These are phyloP conservation scores for Drosophila ezoana DNA, from an alignment of 2,888 invertebrate species.

Conservation along the genomic window DNA sequence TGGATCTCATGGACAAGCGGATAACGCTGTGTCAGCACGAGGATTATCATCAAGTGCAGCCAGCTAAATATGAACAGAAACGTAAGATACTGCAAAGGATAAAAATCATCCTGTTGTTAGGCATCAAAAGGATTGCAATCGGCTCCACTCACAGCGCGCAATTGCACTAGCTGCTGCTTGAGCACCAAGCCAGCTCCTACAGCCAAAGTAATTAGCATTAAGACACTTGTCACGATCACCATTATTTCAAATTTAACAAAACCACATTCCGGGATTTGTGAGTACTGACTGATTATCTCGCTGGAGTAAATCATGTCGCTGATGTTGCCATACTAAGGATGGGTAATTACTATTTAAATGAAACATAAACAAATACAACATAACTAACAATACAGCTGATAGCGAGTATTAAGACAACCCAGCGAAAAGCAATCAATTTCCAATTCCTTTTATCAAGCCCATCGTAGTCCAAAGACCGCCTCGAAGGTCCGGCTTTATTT, in stretches of 20 bases:
- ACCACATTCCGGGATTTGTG: not conserved
- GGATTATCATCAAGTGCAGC: slow-evolving; percentile 37
- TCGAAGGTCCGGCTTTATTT: not conserved
- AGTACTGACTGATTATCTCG: slow-evolving; percentile 4
- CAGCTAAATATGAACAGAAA: slow-evolving; percentile 23
- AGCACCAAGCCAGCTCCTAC: slow-evolving; percentile 7
- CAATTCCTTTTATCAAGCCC: slow-evolving; percentile 1
- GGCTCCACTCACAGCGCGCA: slow-evolving; percentile 39
- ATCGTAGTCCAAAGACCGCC: not conserved
- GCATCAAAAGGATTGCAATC: not conserved
- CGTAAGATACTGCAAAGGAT: slow-evolving; percentile 23
- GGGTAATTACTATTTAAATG: not conserved
- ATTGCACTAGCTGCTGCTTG: not conserved
- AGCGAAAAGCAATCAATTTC: slow-evolving; percentile 22
- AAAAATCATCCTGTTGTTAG: not conserved
- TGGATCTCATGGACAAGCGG: slow-evolving; percentile 27
- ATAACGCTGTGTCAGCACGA: slow-evolving; percentile 29
- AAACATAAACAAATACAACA: too few species aligned
- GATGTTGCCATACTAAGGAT: slow-evolving; percentile 10
- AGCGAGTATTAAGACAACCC: not conserved
- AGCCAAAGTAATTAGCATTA: not conserved
- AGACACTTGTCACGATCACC: not conserved
- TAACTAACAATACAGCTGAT: slow-evolving; percentile 20
- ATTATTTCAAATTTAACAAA: slow-evolving; percentile 23
- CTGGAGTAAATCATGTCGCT: not conserved